Conservation (phyloP, 2,888 invertebrate genomes). For the Drosophila algonquin region DNA sequence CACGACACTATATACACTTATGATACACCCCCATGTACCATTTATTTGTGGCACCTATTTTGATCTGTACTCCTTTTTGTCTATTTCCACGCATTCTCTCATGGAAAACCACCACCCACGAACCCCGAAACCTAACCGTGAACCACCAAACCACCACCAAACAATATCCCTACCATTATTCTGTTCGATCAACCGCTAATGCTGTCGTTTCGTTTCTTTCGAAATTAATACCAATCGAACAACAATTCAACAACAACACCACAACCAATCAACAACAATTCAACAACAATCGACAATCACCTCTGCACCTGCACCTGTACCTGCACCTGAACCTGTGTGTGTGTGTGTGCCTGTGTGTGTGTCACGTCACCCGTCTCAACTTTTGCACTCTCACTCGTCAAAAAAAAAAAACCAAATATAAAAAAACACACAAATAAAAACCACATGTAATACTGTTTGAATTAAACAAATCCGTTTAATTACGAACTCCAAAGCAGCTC, state of each 20-base stretch:
- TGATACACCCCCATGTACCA: not conserved
- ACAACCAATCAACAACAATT: constrained; percentile 39
- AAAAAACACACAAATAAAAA: constrained; percentile 10
- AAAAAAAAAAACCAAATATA: constrained; percentile 1
- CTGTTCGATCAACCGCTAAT: constrained; percentile 59
- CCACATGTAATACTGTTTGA: constrained; percentile 37
- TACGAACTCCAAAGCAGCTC: constrained; percentile 81
- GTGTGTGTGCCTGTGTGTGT: constrained; percentile 1
- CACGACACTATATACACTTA: constrained; percentile 9
- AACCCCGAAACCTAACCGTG: constrained; percentile 12
- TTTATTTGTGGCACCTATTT: constrained; percentile 53
- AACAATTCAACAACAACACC: constrained; percentile 46
- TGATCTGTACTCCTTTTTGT: constrained; percentile 69
- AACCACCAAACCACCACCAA: constrained; percentile 7
- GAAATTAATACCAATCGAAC: constrained; percentile 51
- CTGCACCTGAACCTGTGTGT: constrained; percentile 28
- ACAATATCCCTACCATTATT: constrained; percentile 15
- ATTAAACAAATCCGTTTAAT: constrained; percentile 63
- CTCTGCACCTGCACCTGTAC: constrained; percentile 35
- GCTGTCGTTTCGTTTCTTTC: constrained; percentile 67
- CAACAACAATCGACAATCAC: constrained; percentile 34
- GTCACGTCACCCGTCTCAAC: constrained; percentile 16
- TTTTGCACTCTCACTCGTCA: constrained; percentile 31
- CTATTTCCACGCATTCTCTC: constrained; percentile 52
- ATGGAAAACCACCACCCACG: constrained; percentile 4